Evolutionary conservation across 2,888 invertebrate species (phyloP).

Genomic region (Bhutanitis thaidina): DNA sequence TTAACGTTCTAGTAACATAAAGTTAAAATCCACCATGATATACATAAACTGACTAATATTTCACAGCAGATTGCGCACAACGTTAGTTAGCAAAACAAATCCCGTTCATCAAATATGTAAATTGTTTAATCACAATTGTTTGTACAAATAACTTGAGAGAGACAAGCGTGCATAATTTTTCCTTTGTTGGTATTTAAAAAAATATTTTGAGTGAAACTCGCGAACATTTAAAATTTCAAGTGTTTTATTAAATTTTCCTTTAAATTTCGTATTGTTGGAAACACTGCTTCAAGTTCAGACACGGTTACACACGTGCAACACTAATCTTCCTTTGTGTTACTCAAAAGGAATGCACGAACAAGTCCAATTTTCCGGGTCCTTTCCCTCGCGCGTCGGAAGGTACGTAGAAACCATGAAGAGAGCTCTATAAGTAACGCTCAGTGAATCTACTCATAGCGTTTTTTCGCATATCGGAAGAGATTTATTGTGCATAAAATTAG

Average conservation of each 20-base stretch:
- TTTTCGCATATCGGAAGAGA: constrained; percentile 39
- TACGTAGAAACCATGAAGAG: constrained; percentile 18
- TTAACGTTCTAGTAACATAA: not conserved
- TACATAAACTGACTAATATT: not conserved
- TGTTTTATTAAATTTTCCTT: not conserved
- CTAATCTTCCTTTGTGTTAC: constrained; percentile 43
- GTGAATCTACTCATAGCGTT: constrained; percentile 17
- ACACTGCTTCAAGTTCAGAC: constrained; percentile 28
- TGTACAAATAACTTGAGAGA: constrained; percentile 7
- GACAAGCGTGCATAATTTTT: not conserved
- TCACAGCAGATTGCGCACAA: constrained; percentile 6
- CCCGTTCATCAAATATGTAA: constrained; percentile 17
- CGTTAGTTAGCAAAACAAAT: constrained; percentile 17
- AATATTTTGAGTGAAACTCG: not conserved
- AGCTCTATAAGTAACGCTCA: constrained; percentile 13
- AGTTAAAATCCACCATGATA: not conserved
- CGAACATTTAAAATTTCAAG: not conserved
- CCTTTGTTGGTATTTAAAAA: not conserved
- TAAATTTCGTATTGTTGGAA: not conserved
- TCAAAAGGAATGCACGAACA: constrained; percentile 34
- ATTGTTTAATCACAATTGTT: constrained; percentile 14
- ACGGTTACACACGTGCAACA: constrained; percentile 40
- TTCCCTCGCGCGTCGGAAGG: constrained; percentile 36
- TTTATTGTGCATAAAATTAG: constrained; percentile 54
- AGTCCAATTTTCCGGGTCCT: constrained; percentile 37